Base-by-base conservation (phyloP, 30 jellyfish, hydroid and myxozoan genomes). In the Turritopsis rubra region DNA sequence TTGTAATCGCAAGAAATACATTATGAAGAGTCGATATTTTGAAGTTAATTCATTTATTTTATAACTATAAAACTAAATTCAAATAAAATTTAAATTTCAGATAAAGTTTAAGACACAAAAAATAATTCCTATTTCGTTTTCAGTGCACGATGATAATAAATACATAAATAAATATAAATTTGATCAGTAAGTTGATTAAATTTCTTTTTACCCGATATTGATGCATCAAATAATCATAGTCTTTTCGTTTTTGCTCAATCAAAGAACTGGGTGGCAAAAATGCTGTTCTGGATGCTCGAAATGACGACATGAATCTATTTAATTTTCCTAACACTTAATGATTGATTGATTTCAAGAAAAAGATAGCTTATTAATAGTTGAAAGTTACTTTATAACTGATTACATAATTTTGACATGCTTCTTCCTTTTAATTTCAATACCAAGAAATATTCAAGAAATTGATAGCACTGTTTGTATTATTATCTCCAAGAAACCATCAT, bases 161-260 rank as follows among this genome's bases (percentile, higher is more conserved):
- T 22, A 41, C 21, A 0, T n/a, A n/a, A n/a, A n/a, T n/a, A n/a
- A n/a, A 21, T 30, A 76, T 76, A 79, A 76, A 19, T 20, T 22
- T 23, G 80, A 22, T 76, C 18, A 22, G 79, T 0, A 16, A 22
- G 30, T 54, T 31, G 52, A n/a, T 27, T 83, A 21, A 72, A n/a
- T 17, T 17, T 52, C 25, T 13, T 54, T 85, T 81, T 53, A 90
- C 97, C 76, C 95, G 90, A 82, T 90, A 90, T 18, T 88, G 90
- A 81, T 91, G 98, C 27, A 91, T 26, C 25, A 25, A 86, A 70
- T 91, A 91, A 72, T 91, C 95, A 54, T 91, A 94, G 26, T 83
- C 95, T 82, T 83, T 87, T 96, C 98, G 88, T 29, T 95, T 82
- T 80, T 81, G 88, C 30, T 91, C 98, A 30, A 91, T 79, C 72